These are phyloP conservation scores for Panthera leo DNA, from an alignment of 2,113 vertebrate genomes.

Conservation along the genomic window DNA sequence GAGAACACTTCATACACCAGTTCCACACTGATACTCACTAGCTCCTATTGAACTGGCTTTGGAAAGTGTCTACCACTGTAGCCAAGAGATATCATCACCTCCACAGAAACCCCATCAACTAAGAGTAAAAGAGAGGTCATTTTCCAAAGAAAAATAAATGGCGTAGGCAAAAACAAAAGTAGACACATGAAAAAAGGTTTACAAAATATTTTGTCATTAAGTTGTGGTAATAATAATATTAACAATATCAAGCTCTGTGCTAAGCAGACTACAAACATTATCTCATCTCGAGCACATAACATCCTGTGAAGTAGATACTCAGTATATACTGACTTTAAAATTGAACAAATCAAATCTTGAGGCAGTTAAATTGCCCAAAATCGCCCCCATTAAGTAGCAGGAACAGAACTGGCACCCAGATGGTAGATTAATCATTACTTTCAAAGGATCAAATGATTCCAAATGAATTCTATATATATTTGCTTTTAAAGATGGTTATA, in stretches of 20 bases:
- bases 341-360: not conserved
- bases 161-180: not conserved
- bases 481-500: not conserved
- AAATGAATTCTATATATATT: not conserved
- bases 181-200: not conserved
- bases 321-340: not conserved
- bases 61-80: not conserved
- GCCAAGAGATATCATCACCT: no score
- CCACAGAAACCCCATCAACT: not conserved
- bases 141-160: not conserved
- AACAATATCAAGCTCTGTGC: not conserved
- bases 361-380: not conserved
- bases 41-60: not conserved
- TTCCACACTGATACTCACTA: not conserved
- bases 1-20: not conserved
- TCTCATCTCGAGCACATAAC: not conserved
- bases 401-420: not conserved
- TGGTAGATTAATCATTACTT: not conserved
- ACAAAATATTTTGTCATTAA: not conserved
- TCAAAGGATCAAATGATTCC: not conserved
- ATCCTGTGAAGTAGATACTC: not conserved
- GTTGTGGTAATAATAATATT: not conserved
- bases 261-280: not conserved
- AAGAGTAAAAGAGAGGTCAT: no score
- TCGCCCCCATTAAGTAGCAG: not conserved